Evolutionary conservation across 2,888 invertebrate genomes (phyloP), one percentile per base, ranked within the genome.

Genomic region (Incurvaria masculella): DNA sequence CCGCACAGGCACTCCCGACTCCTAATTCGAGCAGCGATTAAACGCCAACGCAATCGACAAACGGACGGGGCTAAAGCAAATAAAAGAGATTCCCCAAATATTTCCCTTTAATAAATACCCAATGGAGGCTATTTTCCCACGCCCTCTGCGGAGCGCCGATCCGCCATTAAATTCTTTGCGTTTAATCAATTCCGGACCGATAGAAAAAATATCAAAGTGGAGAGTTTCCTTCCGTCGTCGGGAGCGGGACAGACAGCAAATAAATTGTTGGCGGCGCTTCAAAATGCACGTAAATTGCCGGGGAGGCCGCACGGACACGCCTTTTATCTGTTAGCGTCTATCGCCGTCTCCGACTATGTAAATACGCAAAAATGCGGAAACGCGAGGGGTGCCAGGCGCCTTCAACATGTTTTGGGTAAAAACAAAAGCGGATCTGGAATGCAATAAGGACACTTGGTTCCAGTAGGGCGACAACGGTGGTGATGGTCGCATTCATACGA

Each of bases 321-420:
- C 74, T 73, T 76, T 76, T 73, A 72, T 72, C 71, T 76, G 76
- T 76, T 63, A 69, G n/a, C 67, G 72, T 69, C 68, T 70, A 72
- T 70, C 68, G 69, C 54, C 41, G 10, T 4, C 41, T n/a, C 41
- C 20, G 6, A 41, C 3, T 18, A 20, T 41, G 41, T 19, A 41
- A 56, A 33, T 33, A 33, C 33, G 14, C 11, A 33, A 33, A 33
- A 33, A 33, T 33, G 14, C 33, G 33, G n/a, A n/a, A n/a, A n/a
- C n/a, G n/a, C n/a, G n/a, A n/a, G n/a, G n/a, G n/a, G n/a, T n/a
- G n/a, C n/a, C n/a, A n/a, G n/a, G n/a, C n/a, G n/a, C n/a, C n/a
- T n/a, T n/a, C n/a, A n/a, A n/a, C n/a, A n/a, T n/a, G n/a, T n/a
- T n/a, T n/a, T n/a, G n/a, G n/a, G n/a, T n/a, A n/a, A n/a, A n/a